Percentiles rank a stretch among this genome's conserved stretches.
Evolutionary conservation across 2,113 vertebrate genomes (phyloP).

Genomic region (Dryoscopus gambensis): DNA sequence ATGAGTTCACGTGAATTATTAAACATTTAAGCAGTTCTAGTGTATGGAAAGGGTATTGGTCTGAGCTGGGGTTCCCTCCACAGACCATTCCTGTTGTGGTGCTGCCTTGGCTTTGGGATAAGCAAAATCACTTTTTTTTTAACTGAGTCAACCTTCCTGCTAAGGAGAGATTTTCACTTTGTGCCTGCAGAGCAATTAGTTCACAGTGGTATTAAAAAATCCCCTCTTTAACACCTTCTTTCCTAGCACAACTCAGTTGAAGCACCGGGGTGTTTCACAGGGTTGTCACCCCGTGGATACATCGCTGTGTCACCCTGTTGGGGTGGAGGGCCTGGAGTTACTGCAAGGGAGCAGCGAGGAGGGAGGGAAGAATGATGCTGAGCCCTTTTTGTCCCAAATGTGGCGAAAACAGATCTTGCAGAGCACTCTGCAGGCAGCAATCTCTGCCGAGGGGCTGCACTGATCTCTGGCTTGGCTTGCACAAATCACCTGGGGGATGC

Average conservation of each 20-base stretch:
- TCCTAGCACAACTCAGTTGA: not conserved
- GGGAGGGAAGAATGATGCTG: not conserved
- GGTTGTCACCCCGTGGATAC: fast-evolving
- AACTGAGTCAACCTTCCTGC: not conserved
- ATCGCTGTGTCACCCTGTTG: fast-evolving
- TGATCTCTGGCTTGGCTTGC: not conserved
- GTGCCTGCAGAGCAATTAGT: not conserved
- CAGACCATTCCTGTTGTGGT: not conserved
- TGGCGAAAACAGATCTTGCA: not conserved
- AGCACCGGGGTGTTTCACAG: not conserved
- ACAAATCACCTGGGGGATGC: not conserved
- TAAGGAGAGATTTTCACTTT: not conserved
- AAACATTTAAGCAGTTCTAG: not conserved
- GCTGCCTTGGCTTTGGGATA: not conserved
- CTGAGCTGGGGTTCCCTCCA: not conserved
- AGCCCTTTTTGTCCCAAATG: not conserved
- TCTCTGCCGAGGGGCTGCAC: not conserved
- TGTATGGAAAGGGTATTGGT: not conserved
- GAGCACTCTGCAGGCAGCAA: not conserved
- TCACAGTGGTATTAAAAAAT: not conserved
- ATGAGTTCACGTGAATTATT: not conserved
- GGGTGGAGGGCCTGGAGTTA: fast-evolving
- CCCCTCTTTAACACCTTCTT: not conserved
- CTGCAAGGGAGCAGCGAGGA: not conserved
- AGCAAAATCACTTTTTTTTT: not conserved